These are phyloP conservation scores for Bombycilla garrulus DNA, from an alignment of 2,113 vertebrate genomes.

Conservation along the genomic window DNA sequence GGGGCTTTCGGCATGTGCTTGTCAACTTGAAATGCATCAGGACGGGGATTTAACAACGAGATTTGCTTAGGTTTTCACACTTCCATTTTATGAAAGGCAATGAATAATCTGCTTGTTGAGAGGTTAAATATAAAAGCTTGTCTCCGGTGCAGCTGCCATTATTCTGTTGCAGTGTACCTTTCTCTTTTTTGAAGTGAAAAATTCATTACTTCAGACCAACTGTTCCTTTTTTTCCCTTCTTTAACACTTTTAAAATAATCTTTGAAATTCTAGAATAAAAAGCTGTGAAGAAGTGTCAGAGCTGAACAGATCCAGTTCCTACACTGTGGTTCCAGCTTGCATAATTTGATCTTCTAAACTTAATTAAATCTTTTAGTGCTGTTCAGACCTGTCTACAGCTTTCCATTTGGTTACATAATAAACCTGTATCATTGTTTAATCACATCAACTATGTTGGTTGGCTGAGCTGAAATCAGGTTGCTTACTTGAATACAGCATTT, in stretches of 20 bases:
- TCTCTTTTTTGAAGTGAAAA: constrained; percentile 5
- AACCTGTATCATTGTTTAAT: constrained; percentile 59
- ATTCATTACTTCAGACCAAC: not conserved
- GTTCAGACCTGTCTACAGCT: constrained; percentile 17
- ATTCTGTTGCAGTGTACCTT: not conserved
- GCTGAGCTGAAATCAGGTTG: not conserved
- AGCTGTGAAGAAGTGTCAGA: constrained; percentile 9
- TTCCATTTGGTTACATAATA: constrained; percentile 44
- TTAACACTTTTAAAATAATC: not conserved
- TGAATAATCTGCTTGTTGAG: not conserved
- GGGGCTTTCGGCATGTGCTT: not conserved
- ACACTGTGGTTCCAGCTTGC: not conserved
- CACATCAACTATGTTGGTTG: not conserved
- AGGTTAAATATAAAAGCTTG: not conserved
- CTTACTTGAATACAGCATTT: not conserved
- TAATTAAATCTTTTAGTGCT: constrained; percentile 57
- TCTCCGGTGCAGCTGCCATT: not conserved
- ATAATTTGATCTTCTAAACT: constrained; percentile 52
- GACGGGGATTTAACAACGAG: not conserved
- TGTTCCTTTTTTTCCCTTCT: not conserved
- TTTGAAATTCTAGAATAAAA: constrained; percentile 24
- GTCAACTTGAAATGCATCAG: not conserved
- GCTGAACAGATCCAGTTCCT: not conserved
- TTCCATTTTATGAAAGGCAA: not conserved
- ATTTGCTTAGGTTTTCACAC: not conserved